Evolutionary conservation across 2,888 invertebrate species (phyloP).

Genomic region (Argyra leucocephala): DNA sequence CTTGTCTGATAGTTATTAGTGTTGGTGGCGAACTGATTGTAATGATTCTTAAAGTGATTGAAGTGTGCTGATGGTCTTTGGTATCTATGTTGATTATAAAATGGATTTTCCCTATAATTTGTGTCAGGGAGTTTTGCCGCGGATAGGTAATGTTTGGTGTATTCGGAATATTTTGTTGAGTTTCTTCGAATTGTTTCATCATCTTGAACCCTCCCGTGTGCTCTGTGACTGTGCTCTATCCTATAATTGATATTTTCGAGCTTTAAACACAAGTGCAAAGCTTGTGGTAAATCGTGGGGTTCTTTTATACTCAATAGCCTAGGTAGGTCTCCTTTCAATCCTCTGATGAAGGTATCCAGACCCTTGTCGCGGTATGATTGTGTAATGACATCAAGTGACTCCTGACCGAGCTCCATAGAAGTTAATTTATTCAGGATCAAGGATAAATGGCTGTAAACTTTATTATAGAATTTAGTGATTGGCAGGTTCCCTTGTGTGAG

Average conservation of each 20-base stretch:
- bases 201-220: too few relatives aligned
- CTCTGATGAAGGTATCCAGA: constrained; percentile 15
- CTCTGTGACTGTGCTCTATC: background rate
- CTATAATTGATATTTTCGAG: background rate
- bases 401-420: constrained; percentile 8
- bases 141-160: too few relatives aligned
- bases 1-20: too few relatives aligned
- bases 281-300: constrained; percentile 12
- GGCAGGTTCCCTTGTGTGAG: constrained; percentile 11
- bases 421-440: constrained; percentile 11
- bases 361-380: constrained; percentile 16
- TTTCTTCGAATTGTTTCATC: too few relatives aligned
- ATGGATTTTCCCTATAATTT: too few relatives aligned
- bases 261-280: constrained; percentile 11
- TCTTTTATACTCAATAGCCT: constrained; percentile 13
- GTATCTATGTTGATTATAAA: too few relatives aligned
- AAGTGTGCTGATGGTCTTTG: too few relatives aligned
- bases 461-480: constrained; percentile 13
- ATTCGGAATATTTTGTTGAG: too few relatives aligned
- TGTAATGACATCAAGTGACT: constrained; percentile 9
- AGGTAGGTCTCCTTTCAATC: constrained; percentile 16
- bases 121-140: too few relatives aligned
- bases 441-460: constrained; percentile 13
- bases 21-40: too few relatives aligned
- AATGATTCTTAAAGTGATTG: too few relatives aligned